phyloP scores from a whole-genome alignment of 2,113 vertebrate genomes.

The Anolis carolinensis region DNA sequence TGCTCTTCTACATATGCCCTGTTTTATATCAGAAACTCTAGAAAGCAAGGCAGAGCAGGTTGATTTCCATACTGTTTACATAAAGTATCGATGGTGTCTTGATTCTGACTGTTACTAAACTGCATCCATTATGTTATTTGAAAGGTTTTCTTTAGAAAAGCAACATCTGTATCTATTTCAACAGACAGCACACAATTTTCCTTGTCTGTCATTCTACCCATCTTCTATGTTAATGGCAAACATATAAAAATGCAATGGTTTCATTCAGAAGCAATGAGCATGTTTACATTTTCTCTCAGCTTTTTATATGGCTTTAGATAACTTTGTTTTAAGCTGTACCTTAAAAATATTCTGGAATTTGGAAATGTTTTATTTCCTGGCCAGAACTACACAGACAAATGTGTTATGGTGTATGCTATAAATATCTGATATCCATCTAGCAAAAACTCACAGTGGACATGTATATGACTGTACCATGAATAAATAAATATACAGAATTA shows the following conservation, averaged over 20 bases:
- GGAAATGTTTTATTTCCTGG: not conserved
- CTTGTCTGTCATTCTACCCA: not conserved
- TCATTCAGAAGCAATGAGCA: not conserved
- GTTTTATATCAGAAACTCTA: not conserved
- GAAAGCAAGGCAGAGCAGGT: not conserved
- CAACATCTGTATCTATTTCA: not conserved
- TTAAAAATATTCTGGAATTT: not conserved
- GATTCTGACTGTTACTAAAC: not conserved
- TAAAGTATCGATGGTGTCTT: not conserved
- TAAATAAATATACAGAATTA: not conserved
- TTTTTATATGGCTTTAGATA: not conserved
- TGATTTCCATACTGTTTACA: not conserved
- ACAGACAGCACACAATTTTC: not conserved
- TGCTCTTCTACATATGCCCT: not conserved
- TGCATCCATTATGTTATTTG: not conserved
- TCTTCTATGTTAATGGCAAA: not conserved
- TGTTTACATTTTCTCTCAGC: not conserved
- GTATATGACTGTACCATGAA: not conserved
- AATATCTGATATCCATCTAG: not conserved
- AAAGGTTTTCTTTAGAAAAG: not conserved
- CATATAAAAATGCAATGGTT: not conserved
- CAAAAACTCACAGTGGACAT: not conserved
- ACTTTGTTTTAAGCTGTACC: not conserved
- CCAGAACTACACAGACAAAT: not conserved
- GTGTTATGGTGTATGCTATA: not conserved